Evolutionary conservation across 92 coral and sea anemone species (phyloP).

Genomic region (Bergia puertoricense): DNA sequence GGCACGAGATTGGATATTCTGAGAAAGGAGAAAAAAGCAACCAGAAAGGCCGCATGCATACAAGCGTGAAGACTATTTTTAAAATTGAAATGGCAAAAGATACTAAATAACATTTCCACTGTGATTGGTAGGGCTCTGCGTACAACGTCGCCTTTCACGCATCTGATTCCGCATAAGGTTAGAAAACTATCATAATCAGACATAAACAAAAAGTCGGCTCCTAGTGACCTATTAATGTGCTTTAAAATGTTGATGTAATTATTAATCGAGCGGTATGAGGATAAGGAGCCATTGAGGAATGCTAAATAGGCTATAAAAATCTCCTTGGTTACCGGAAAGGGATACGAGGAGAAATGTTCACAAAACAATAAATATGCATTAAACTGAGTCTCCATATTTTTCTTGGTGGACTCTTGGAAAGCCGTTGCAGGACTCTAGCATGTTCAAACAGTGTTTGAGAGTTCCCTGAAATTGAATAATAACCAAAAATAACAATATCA

Average conservation of each 20-base stretch:
- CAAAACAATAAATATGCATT: conserved; percentile 58
- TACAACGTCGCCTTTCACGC: conserved; percentile 47
- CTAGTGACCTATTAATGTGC: conserved; percentile 49
- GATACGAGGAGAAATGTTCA: conserved; percentile 36
- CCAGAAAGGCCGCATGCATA: conserved; percentile 5
- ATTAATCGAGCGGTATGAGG: conserved; percentile 50
- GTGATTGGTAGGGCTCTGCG: conserved; percentile 45
- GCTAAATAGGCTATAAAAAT: conserved; percentile 52
- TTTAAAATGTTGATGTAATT: conserved; percentile 54
- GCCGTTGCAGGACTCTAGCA: conserved; percentile 41
- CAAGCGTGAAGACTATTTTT: background rate
- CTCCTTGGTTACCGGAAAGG: conserved; percentile 58
- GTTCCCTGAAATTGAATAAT: background rate
- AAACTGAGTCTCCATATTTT: conserved; percentile 55
- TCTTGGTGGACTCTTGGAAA: conserved; percentile 61
- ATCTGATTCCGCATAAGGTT: conserved; percentile 46
- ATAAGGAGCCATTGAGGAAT: conserved; percentile 49
- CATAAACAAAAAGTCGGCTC: conserved; percentile 42
- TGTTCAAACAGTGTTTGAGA: conserved; percentile 41
- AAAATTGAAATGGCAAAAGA: conserved; percentile 29
- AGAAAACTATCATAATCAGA: no score
- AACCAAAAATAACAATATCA: conserved; percentile 7
- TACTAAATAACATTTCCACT: conserved; percentile 48
- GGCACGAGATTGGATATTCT: no score
- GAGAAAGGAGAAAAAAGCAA: background rate